A percentile compares a stretch with the other conserved stretches of the same genome.
These are phyloP conservation scores for Kryptolebias marmoratus DNA, from an alignment of 2,113 vertebrate species.

Conservation along the genomic window DNA sequence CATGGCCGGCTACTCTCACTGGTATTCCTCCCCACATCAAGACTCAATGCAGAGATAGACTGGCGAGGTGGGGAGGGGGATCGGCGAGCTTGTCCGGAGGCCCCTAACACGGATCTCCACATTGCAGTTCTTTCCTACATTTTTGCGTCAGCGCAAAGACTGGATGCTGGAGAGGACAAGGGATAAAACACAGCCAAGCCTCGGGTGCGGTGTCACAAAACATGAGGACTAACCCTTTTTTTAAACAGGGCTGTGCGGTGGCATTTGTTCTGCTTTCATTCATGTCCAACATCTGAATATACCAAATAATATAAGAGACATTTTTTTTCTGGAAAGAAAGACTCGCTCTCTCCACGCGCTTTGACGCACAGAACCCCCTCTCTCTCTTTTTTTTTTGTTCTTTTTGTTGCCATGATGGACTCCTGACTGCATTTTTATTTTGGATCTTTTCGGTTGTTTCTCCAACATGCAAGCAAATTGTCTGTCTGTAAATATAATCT, in stretches of 20 bases:
- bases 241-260: constrained; percentile 58
- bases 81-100: constrained; percentile 63
- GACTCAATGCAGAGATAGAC: constrained; percentile 98
- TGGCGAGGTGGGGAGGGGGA: constrained; percentile 18
- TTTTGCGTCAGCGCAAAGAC: constrained; percentile 62
- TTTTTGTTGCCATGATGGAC: constrained; percentile 56
- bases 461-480: constrained; percentile 84
- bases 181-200: constrained; percentile 52
- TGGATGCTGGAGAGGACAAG: constrained; percentile 57
- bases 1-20: constrained; percentile 98
- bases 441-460: constrained; percentile 63
- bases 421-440: constrained; percentile 60
- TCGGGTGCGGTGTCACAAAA: constrained; percentile 58
- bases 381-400: constrained; percentile 5
- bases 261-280: constrained; percentile 72
- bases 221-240: constrained; percentile 65
- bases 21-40: constrained; percentile 98
- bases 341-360: constrained; percentile 50
- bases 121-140: constrained; percentile 62
- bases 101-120: constrained; percentile 48
- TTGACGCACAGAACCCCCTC: constrained; percentile 32
- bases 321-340: constrained; percentile 64
- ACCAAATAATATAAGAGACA: constrained; percentile 80
- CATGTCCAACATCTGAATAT: constrained; percentile 77
- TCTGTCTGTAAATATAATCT: constrained; percentile 98